Conservation (phyloP, 1,140 invertebrate species). For the Calephelis nemesis region DNA sequence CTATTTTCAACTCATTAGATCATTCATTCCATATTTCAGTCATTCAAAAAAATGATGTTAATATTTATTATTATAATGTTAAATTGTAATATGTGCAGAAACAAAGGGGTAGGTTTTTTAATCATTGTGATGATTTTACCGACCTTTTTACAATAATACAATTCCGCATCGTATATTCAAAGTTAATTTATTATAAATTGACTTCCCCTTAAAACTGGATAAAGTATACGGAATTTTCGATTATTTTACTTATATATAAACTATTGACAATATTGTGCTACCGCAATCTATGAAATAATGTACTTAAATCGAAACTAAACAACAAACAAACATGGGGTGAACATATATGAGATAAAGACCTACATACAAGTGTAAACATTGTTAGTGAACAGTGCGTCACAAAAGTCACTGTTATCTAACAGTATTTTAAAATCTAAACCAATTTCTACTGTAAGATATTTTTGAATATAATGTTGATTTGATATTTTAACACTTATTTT, state of each 20-base stretch:
- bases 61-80: no score
- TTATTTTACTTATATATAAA: constrained; percentile 13
- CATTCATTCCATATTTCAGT: neutral
- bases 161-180: constrained; percentile 8
- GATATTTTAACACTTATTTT: constrained; percentile 1
- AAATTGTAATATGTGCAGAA: no score
- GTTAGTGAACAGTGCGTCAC: neutral
- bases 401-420: constrained; percentile 1
- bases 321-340: constrained; percentile 11
- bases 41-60: no score
- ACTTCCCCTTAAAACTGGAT: constrained; percentile 3
- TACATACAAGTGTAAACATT: constrained; percentile 11
- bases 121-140: constrained; percentile 7
- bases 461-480: neutral
- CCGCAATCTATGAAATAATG: constrained; percentile 14
- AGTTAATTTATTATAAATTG: constrained; percentile 18
- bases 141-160: constrained; percentile 1
- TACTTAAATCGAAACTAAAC: constrained; percentile 14
- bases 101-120: no score
- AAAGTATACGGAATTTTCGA: constrained; percentile 8
- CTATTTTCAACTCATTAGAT: neutral
- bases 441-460: constrained; percentile 10
- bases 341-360: constrained; percentile 11
- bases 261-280: constrained; percentile 16
- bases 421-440: constrained; percentile 12